Conservation (phyloP, 1,140 invertebrate species). For the Linepithema humile region DNA sequence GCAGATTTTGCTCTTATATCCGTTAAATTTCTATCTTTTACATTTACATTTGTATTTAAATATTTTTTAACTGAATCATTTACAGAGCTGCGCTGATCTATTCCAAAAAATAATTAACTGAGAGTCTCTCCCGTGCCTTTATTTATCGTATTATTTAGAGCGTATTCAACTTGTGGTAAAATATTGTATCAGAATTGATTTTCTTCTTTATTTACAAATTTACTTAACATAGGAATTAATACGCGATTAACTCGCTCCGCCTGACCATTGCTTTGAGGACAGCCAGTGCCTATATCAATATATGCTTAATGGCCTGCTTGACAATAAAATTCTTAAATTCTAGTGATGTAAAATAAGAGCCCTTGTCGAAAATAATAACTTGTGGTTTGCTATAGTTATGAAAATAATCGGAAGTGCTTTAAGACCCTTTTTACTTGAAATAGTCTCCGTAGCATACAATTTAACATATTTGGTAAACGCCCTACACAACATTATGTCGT, state of each 20-base stretch:
- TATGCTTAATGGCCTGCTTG: neutral
- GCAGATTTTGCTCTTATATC: neutral
- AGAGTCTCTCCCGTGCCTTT: neutral
- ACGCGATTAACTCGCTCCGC: neutral
- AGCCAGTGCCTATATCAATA: neutral
- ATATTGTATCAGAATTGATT: neutral
- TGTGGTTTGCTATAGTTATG: no score
- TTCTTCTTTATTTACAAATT: neutral
- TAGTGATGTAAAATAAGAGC: neutral
- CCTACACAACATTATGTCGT: no score
- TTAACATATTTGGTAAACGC: no score
- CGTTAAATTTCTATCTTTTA: neutral
- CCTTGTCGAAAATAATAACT: no score
- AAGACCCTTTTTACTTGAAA: no score
- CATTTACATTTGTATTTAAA: neutral
- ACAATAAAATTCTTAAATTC: neutral
- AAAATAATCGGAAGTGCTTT: no score
- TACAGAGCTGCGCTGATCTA: neutral
- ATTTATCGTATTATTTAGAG: neutral
- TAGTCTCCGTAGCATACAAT: no score
- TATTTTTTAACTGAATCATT: neutral
- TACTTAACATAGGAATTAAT: neutral
- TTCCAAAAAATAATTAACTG: neutral
- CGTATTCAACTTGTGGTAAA: neutral
- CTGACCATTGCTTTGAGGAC: neutral